Evolutionary conservation across 2,888 invertebrate genomes (phyloP), one percentile per base, ranked within the genome.

Genomic region (Cantharis rufa): DNA sequence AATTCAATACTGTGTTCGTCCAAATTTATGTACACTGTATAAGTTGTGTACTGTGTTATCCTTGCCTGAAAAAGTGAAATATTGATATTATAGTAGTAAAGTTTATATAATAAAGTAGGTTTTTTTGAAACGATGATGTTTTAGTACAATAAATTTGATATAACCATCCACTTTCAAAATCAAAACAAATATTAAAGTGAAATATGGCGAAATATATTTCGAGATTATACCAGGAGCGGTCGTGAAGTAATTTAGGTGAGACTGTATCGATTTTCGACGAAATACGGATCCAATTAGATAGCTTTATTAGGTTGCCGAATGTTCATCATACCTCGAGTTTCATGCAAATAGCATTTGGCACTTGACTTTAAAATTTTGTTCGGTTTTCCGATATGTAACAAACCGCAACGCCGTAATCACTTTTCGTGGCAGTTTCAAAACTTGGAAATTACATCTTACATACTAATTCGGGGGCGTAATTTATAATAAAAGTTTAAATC

Each of bases 1-100:
- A 78, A 78, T 78, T 48, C 77, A 74, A 78, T 77, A 78, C 71
- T 70, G 68, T 32, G 75, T 73, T 77, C 71, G 76, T 74, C 76
- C 74, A 77, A 77, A 77, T 77, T 77, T 77, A 69, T 71, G 71
- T 75, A 69, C 71, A 27, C 77, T 74, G 15, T 63, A 24, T 24
- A 73, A 76, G 70, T 63, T 76, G 48, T 48, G 48, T 48, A 48
- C 48, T 48, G 48, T n/a, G 48, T 48, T 48, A 48, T 48, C 48
- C 48, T 48, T 48, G 48, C 5, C n/a, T 2, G 48, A 48, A 48
- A 48, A 48, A 48, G 48, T 48, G 48, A 48, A n/a, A 48, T 48
- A 48, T 48, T 48, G 48, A 48, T 48, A 48, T 48, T 48, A 48
- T n/a, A n/a, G 48, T 48, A 48, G 48, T 48, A 48, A 48, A 48